Base-by-base conservation (phyloP, 2,113 vertebrate species). In the Cathartes aura region DNA sequence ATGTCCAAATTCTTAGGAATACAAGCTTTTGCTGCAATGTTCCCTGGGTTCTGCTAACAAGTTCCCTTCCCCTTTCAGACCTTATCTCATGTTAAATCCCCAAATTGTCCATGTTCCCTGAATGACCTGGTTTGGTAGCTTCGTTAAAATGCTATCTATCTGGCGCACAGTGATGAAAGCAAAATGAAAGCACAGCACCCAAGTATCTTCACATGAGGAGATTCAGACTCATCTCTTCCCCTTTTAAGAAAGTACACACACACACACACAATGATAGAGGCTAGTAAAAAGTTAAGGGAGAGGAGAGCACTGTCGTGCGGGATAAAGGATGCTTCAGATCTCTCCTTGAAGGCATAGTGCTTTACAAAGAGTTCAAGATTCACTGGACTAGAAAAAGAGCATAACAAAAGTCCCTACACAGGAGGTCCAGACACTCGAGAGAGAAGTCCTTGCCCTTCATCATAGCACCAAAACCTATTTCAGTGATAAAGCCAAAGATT, bases 191-290 rank as follows among this genome's bases (percentile, higher is more conserved):
- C n/a, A 27, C 6, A 59, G 29, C 5, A 55, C 6, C 11, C 43
- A n/a, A 18, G 4, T 43, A 38, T 29, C 27, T 48, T 53, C 55
- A 43, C 5, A 20, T 30, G 27, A 83, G 21, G n/a, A 43, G 16
- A 43, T 47, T 85, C 43, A 60, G 9, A 23, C 10, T 80, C 10
- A 23, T 14, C 7, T 55, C 29, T 42, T 56, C 30, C 24, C 43
- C 20, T 82, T 13, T 62, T 18, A 50, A 55, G 9, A 45, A 86
- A 34, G 6, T 32, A 38, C 3, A 1, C 14, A 0, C 20, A 26
- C 32, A n/a, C 15, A 56, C 6, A 43, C 16, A 24, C 3, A 50
- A 5, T 0, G 3, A 47, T 0, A 40, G 9, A 74, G 29, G 36
- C 5, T 66, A 30, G 3, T 42, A 66, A 83, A 63, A 75, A 29